phyloP scores from a whole-genome alignment of 2,113 vertebrate species.

The Sterrhoptilus dennistouni region DNA sequence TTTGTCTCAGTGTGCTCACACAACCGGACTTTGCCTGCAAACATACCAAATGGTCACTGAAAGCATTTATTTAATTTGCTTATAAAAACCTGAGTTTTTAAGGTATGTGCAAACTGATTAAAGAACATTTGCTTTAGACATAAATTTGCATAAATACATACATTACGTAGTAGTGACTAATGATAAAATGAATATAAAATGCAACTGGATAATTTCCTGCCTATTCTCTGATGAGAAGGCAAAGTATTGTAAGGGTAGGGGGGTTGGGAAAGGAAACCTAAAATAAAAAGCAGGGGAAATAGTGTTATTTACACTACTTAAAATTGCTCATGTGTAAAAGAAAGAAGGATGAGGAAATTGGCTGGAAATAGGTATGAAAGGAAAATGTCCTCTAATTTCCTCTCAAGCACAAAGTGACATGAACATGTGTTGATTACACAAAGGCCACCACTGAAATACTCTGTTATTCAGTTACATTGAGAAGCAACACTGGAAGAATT shows the following conservation, averaged over 20 bases:
- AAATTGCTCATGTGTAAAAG: slow-evolving; percentile 54
- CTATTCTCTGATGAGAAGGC: slow-evolving; percentile 1
- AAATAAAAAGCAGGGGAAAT: neutral
- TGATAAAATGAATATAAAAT: slow-evolving; percentile 24
- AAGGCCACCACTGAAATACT: neutral
- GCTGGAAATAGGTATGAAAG: slow-evolving; percentile 2
- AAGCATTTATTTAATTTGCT: slow-evolving; percentile 16
- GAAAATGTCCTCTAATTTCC: slow-evolving; percentile 52
- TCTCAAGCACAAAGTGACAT: neutral
- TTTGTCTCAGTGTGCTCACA: neutral
- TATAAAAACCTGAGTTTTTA: neutral
- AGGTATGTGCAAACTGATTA: slow-evolving; percentile 11
- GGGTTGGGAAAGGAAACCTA: neutral
- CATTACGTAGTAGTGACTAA: slow-evolving; percentile 24
- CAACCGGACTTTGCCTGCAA: neutral
- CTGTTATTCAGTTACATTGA: neutral
- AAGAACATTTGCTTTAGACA: slow-evolving; percentile 46
- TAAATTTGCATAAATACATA: slow-evolving; percentile 54
- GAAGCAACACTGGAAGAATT: neutral
- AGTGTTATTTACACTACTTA: slow-evolving; percentile 18
- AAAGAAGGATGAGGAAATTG: slow-evolving; percentile 41
- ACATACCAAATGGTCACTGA: neutral
- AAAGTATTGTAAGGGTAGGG: neutral
- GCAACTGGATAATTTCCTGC: slow-evolving; percentile 12
- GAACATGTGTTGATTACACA: slow-evolving; percentile 37